Conservation (phyloP, 2,888 invertebrate genomes). For the Scelioninae gen. 2 region DNA sequence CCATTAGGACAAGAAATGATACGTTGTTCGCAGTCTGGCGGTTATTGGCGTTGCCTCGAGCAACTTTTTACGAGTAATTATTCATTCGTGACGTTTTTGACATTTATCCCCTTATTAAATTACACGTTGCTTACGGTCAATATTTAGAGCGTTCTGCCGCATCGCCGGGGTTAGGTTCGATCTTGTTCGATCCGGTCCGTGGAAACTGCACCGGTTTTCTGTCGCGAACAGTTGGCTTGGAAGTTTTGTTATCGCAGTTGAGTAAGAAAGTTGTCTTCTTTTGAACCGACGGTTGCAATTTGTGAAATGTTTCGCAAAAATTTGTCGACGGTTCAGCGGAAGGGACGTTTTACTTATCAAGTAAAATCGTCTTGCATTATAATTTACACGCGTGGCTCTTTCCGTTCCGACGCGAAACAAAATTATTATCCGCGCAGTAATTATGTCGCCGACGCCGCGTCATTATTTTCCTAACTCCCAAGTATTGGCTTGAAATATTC, state of each 20-base stretch:
- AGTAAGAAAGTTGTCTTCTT: too few relatives aligned
- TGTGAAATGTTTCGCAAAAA: too few relatives aligned
- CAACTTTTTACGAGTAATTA: slow-evolving; percentile 56
- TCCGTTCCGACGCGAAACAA: slow-evolving; percentile 26
- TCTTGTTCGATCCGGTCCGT: too few relatives aligned
- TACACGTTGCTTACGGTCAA: slow-evolving; percentile 52
- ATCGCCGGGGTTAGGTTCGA: too few relatives aligned
- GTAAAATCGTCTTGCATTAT: slow-evolving; percentile 34
- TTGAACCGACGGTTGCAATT: too few relatives aligned
- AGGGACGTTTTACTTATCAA: slow-evolving; percentile 28
- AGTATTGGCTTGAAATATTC: slow-evolving; percentile 44
- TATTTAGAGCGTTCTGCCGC: too few relatives aligned
- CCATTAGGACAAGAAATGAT: slow-evolving; percentile 53
- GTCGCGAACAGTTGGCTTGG: too few relatives aligned
- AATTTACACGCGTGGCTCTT: slow-evolving; percentile 24
- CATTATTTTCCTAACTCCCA: slow-evolving; percentile 35
- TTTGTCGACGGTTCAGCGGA: too few relatives aligned
- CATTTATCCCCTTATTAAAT: slow-evolving; percentile 41
- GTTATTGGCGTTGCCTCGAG: slow-evolving; percentile 39
- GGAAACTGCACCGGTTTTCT: too few relatives aligned
- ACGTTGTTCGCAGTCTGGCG: slow-evolving; percentile 32
- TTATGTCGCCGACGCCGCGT: slow-evolving; percentile 34
- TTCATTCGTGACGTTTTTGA: slow-evolving; percentile 55
- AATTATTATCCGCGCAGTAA: slow-evolving; percentile 33
- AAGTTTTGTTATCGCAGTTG: too few relatives aligned